phyloP scores from a whole-genome alignment of 2,888 invertebrate species.

The Pyrochroa serraticornis region DNA sequence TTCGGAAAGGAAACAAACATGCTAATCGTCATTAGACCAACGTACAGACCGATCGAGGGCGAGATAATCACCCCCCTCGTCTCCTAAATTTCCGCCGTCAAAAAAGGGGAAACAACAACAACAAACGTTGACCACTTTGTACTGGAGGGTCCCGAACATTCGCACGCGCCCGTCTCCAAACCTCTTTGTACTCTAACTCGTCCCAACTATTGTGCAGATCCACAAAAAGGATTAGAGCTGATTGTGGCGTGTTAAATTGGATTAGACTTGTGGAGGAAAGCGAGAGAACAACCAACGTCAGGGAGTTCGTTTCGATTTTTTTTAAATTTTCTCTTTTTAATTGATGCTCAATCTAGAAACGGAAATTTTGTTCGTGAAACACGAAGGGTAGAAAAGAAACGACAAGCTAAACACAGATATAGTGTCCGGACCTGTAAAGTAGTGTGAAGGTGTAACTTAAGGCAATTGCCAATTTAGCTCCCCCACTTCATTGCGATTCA shows the following conservation, averaged over 20 bases:
- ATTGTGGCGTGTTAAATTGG: slow-evolving; percentile 34
- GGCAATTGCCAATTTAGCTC: slow-evolving; percentile 40
- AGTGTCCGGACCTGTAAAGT: slow-evolving; percentile 32
- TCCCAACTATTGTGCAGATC: slow-evolving; percentile 24
- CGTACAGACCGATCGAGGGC: neutral
- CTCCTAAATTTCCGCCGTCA: slow-evolving; percentile 6
- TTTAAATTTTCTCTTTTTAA: slow-evolving; percentile 22
- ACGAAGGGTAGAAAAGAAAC: slow-evolving; percentile 5
- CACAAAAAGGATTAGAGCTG: slow-evolving; percentile 35
- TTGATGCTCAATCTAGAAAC: too few species aligned
- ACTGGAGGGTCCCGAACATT: slow-evolving; percentile 10
- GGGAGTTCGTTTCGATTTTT: slow-evolving; percentile 12
- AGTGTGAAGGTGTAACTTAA: slow-evolving; percentile 39
- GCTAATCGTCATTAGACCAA: too few species aligned
- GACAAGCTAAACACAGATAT: slow-evolving; percentile 37
- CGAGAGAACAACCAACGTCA: slow-evolving; percentile 11
- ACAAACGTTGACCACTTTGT: slow-evolving; percentile 12
- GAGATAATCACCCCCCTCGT: slow-evolving; percentile 19
- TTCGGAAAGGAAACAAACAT: too few species aligned
- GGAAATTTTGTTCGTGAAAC: too few species aligned
- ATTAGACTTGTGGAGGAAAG: slow-evolving; percentile 21
- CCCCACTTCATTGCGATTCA: slow-evolving; percentile 27
- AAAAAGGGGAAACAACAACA: neutral
- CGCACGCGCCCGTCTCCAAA: slow-evolving; percentile 2
- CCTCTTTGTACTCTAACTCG: slow-evolving; percentile 14